Conservation (phyloP, 2,113 vertebrate genomes). For the Crypturellus undulatus region DNA sequence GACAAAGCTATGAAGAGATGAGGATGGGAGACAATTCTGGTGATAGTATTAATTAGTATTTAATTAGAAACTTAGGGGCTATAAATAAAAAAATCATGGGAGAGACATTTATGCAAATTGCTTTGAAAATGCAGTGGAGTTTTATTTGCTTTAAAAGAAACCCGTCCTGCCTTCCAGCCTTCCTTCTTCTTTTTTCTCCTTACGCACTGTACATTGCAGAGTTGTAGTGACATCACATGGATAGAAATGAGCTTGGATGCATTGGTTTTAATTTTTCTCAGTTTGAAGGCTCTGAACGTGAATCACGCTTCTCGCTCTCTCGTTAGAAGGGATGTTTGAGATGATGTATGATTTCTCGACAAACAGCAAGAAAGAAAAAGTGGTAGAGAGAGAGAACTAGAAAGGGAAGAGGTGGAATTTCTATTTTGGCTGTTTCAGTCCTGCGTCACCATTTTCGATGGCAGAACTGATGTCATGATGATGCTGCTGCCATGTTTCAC, state of each 20-base stretch:
- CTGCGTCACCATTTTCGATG: constrained; percentile 1
- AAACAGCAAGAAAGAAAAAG: constrained; percentile 1
- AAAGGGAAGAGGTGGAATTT: neutral
- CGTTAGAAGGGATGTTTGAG: neutral
- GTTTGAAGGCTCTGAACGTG: constrained; percentile 26
- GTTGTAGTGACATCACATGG: constrained; percentile 39
- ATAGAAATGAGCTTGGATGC: constrained; percentile 10
- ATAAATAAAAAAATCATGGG: constrained; percentile 87
- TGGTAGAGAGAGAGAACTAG: neutral
- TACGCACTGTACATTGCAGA: neutral
- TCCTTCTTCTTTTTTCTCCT: neutral
- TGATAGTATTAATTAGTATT: constrained; percentile 90
- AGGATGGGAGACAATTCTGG: constrained; percentile 78
- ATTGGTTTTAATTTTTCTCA: constrained; percentile 54
- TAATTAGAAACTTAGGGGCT: constrained; percentile 86
- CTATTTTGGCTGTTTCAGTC: neutral
- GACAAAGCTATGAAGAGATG: constrained; percentile 81
- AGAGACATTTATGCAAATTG: constrained; percentile 79
- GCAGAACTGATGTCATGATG: neutral
- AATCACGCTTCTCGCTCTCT: constrained; percentile 37
- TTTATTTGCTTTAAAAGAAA: constrained; percentile 60
- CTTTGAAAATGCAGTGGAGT: constrained; percentile 48
- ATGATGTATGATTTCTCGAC: constrained; percentile 32
- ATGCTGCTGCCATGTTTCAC: neutral
- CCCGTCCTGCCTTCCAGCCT: neutral